These are phyloP conservation scores for Alviniconcha marisindica DNA, from an alignment of 1,140 invertebrate genomes.

Conservation along the genomic window DNA sequence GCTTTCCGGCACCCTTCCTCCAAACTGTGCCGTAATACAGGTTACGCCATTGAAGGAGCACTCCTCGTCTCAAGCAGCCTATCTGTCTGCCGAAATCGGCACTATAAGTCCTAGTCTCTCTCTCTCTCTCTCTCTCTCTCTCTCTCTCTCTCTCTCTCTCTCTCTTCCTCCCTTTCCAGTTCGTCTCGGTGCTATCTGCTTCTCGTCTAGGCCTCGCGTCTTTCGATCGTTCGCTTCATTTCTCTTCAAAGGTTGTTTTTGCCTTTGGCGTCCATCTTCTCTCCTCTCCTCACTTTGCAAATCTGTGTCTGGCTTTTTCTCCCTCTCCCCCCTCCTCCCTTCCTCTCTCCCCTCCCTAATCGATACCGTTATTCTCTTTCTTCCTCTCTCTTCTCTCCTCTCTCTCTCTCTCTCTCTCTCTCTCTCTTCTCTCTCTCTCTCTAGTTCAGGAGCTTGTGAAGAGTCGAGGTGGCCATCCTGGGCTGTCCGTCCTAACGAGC, in stretches of 20 bases:
- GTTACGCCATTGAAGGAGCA: not conserved
- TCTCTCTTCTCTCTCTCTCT: not conserved
- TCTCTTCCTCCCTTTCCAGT: not conserved
- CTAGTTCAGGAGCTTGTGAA: not conserved
- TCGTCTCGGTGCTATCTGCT: not conserved
- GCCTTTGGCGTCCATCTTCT: not conserved
- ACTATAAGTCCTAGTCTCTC: not conserved
- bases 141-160: conserved; percentile 33
- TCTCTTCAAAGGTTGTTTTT: conserved; percentile 6
- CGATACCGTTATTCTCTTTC: not conserved
- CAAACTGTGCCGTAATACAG: not conserved
- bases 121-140: not conserved
- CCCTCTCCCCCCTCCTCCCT: not conserved
- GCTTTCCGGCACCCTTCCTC: not conserved
- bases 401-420: conserved; percentile 1
- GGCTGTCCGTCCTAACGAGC: not conserved
- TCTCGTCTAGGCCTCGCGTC: not conserved
- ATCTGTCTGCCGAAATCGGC: not conserved
- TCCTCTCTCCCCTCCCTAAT: not conserved
- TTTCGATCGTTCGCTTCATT: not conserved
- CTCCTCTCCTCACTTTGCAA: not conserved
- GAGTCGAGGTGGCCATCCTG: not conserved
- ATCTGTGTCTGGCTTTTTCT: not conserved
- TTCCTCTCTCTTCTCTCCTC: not conserved
- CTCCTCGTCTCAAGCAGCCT: not conserved